phyloP scores from a whole-genome alignment of 2,888 invertebrate species.

The Sinopyrophorus schimmeli region DNA sequence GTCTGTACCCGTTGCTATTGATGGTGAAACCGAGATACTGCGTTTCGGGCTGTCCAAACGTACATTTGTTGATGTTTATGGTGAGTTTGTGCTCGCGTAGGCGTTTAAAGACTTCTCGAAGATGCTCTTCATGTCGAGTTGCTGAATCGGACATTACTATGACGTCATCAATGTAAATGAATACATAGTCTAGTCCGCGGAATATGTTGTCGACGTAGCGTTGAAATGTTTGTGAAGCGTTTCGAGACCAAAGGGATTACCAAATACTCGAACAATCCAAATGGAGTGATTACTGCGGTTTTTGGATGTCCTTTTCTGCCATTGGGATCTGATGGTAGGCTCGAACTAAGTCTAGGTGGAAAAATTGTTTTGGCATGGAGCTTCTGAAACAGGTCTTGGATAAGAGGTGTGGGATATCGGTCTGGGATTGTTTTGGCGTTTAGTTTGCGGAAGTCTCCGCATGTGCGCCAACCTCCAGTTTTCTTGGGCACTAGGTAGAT shows the following conservation, averaged over 20 bases:
- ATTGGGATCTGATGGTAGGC: constrained; percentile 50
- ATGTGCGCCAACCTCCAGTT: constrained; percentile 25
- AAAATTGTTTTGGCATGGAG: constrained; percentile 38
- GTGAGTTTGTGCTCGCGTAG: no score
- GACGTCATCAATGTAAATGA: constrained; percentile 5
- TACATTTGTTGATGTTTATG: no score
- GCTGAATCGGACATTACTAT: no score
- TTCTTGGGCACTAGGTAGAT: constrained; percentile 42
- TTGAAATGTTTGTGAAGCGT: constrained; percentile 3
- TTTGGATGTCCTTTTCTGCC: constrained; percentile 41
- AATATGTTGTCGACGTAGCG: background rate
- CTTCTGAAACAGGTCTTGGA: constrained; percentile 32
- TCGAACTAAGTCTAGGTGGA: constrained; percentile 42
- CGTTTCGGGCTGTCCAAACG: no score
- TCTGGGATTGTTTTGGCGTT: constrained; percentile 28
- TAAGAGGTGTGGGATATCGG: constrained; percentile 24
- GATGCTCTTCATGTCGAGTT: no score
- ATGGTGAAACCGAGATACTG: no score
- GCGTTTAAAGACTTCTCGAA: no score
- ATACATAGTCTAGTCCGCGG: no score
- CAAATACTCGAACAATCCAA: no score
- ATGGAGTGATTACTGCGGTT: constrained; percentile 47
- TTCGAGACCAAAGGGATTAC: no score
- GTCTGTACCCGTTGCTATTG: no score
- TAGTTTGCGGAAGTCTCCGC: constrained; percentile 37